Percentiles rank a stretch among this genome's conserved stretches.
Conservation (phyloP, 2,113 vertebrate genomes). For the Erpornis zantholeuca region DNA sequence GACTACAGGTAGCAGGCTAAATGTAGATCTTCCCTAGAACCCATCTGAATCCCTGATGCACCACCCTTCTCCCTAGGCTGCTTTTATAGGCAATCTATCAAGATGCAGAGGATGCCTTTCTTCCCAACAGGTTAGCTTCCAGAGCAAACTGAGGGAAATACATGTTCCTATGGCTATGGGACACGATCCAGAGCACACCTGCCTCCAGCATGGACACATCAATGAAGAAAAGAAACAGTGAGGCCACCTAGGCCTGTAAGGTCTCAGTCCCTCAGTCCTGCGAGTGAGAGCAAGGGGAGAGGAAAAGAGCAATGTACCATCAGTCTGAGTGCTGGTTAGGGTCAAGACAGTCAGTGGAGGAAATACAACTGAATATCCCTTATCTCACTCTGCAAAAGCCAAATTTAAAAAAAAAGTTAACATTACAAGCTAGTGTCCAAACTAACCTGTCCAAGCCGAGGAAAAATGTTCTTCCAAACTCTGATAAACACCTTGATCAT, state of each 20-base stretch:
- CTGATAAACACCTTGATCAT: neutral
- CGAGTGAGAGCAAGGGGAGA: neutral
- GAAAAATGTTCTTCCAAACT: neutral
- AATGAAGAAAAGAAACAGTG: neutral
- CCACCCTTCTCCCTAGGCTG: neutral
- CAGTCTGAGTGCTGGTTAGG: neutral
- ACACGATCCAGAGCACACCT: neutral
- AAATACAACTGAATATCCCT: neutral
- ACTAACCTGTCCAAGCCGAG: neutral
- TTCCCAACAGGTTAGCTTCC: neutral
- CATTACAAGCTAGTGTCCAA: neutral
- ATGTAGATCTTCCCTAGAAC: neutral
- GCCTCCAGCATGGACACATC: neutral
- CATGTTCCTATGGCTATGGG: too few relatives aligned
- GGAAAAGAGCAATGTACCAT: rapidly evolving
- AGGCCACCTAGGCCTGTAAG: neutral
- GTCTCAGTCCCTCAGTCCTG: neutral
- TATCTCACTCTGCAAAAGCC: neutral
- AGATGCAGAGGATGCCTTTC: neutral
- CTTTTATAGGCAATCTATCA: neutral
- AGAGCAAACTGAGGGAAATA: neutral
- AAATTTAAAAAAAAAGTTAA: neutral
- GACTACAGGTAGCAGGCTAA: neutral
- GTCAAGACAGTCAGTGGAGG: neutral
- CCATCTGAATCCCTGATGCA: neutral